Conservation (phyloP, 2,888 invertebrate species). For the Dione juno region DNA sequence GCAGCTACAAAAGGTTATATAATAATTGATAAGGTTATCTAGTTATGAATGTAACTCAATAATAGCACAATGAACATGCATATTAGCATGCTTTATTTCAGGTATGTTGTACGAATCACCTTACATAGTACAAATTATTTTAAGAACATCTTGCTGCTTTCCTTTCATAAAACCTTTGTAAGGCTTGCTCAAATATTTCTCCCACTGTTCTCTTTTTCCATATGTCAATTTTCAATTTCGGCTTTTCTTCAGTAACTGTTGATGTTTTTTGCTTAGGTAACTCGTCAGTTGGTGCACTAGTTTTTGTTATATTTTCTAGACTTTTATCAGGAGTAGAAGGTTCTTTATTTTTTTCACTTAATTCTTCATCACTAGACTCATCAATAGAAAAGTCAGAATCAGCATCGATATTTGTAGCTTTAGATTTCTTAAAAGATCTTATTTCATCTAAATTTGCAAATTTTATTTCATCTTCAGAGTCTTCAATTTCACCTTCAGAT, state of each 20-base stretch:
- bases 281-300: slow-evolving; percentile 42
- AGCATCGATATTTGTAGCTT: slow-evolving; percentile 85
- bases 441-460: slow-evolving; percentile 69
- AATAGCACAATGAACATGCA: not conserved
- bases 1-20: not conserved
- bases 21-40: not conserved
- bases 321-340: slow-evolving; percentile 47
- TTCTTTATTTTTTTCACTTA: slow-evolving; percentile 46
- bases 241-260: slow-evolving; percentile 42
- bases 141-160: slow-evolving; percentile 82
- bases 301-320: slow-evolving; percentile 50
- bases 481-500: slow-evolving; percentile 72
- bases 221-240: slow-evolving; percentile 86
- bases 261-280: slow-evolving; percentile 1
- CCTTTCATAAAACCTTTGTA: slow-evolving; percentile 89
- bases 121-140: slow-evolving; percentile 36
- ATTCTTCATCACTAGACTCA: slow-evolving; percentile 82
- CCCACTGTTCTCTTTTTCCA: slow-evolving; percentile 95
- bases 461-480: slow-evolving; percentile 79
- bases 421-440: slow-evolving; percentile 66
- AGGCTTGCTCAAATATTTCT: slow-evolving; percentile 88
- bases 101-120: not conserved
- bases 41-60: not conserved
- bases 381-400: slow-evolving; percentile 86
- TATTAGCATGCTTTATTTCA: not conserved